Evolutionary conservation across 92 coral and sea anemone genomes (phyloP).

Genomic region (Epizoanthus illoricatus): DNA sequence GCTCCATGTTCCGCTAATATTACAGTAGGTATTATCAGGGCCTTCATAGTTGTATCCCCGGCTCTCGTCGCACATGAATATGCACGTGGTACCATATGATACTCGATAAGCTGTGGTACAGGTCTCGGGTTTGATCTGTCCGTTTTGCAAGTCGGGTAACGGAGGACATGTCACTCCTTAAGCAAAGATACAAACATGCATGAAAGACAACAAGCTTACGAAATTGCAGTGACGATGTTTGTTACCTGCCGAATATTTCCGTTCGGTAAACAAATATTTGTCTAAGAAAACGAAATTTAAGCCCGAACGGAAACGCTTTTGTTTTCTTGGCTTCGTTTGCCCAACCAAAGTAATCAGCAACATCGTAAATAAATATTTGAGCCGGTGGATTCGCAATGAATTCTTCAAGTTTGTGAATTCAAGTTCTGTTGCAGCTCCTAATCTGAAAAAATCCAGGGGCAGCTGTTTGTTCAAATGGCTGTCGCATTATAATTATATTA

Average conservation of each 20-base stretch:
- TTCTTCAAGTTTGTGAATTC: too few relatives aligned
- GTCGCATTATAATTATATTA: too few relatives aligned
- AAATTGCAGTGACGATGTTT: background rate
- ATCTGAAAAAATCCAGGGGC: too few relatives aligned
- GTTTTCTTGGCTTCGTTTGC: too few relatives aligned
- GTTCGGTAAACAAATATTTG: background rate
- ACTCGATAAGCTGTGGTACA: background rate
- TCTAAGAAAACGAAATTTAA: too few relatives aligned
- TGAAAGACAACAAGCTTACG: background rate
- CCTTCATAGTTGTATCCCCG: slow-evolving; percentile 4
- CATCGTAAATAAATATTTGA: too few relatives aligned
- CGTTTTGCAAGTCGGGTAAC: background rate
- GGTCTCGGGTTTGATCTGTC: background rate
- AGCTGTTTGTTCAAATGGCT: too few relatives aligned
- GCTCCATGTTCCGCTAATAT: background rate
- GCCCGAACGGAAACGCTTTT: too few relatives aligned
- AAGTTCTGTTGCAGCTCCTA: too few relatives aligned
- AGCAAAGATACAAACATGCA: background rate
- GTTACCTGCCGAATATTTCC: background rate
- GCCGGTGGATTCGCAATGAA: too few relatives aligned
- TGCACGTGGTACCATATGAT: background rate
- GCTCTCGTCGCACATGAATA: background rate
- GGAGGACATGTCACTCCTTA: slow-evolving; percentile 6
- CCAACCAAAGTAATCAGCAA: too few relatives aligned
- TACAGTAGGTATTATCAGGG: background rate